phyloP scores from a whole-genome alignment of 2,888 invertebrate genomes.

The Xylota sylvarum region DNA sequence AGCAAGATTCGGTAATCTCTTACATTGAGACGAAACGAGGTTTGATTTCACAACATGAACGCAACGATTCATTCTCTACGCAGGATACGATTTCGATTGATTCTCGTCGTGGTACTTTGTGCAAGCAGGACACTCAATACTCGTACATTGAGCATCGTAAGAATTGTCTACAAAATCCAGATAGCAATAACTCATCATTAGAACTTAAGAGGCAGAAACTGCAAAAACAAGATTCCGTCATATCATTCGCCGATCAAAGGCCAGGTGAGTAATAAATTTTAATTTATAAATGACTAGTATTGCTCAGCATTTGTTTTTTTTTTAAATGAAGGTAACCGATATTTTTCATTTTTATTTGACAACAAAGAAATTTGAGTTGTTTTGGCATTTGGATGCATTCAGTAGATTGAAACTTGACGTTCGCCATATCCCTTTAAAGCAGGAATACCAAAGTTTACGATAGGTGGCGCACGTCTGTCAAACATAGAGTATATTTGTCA shows the following conservation, averaged over 20 bases:
- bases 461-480: too few relatives aligned
- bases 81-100: slow-evolving; percentile 84
- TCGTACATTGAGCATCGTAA: slow-evolving; percentile 80
- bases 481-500: too few relatives aligned
- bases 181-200: slow-evolving; percentile 80
- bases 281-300: too few relatives aligned
- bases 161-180: slow-evolving; percentile 77
- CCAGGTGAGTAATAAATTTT: slow-evolving; percentile 80
- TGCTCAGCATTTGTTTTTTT: too few relatives aligned
- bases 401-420: too few relatives aligned
- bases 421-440: too few relatives aligned
- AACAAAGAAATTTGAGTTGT: too few relatives aligned
- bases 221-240: slow-evolving; percentile 84
- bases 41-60: slow-evolving; percentile 79
- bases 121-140: slow-evolving; percentile 81
- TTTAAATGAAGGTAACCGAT: too few relatives aligned
- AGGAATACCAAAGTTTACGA: too few relatives aligned
- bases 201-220: slow-evolving; percentile 84
- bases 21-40: slow-evolving; percentile 84
- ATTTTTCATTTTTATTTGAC: too few relatives aligned
- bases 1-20: slow-evolving; percentile 85
- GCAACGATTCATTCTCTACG: slow-evolving; percentile 80
- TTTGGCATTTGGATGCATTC: too few relatives aligned
- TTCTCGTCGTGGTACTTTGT: slow-evolving; percentile 80
- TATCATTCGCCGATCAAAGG: slow-evolving; percentile 85